These are phyloP conservation scores for Sarcophaga variegata DNA, from an alignment of 2,888 invertebrate species.

Conservation along the genomic window DNA sequence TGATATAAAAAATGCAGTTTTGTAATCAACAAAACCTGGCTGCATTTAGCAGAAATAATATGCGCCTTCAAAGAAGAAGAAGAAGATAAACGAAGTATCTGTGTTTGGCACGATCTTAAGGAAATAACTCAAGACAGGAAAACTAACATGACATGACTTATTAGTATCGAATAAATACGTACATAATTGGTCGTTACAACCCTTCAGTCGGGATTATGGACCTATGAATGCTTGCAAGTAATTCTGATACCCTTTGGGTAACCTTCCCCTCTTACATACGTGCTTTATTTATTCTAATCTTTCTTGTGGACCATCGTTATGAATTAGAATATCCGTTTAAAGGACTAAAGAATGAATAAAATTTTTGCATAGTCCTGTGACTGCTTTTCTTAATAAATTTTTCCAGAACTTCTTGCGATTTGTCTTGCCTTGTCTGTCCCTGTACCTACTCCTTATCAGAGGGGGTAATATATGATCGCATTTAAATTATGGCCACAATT, in stretches of 20 bases:
- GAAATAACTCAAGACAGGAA: too few species aligned
- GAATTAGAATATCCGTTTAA: conserved; percentile 20
- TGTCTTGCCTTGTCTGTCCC: not conserved
- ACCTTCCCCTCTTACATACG: not conserved
- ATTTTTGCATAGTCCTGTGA: not conserved
- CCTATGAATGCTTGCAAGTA: too few species aligned
- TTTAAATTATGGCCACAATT: conserved; percentile 23
- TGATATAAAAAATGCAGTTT: too few species aligned
- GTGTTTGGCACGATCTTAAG: too few species aligned
- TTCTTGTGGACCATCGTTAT: not conserved
- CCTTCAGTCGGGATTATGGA: too few species aligned
- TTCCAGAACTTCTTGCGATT: not conserved
- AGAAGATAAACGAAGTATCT: too few species aligned
- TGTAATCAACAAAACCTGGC: too few species aligned
- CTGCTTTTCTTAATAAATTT: not conserved
- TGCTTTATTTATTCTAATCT: conserved; percentile 2
- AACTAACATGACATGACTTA: too few species aligned
- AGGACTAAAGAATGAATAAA: not conserved
- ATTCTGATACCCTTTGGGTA: not conserved
- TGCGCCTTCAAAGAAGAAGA: too few species aligned
- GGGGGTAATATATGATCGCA: conserved; percentile 1
- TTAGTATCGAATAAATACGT: too few species aligned
- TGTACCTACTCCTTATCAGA: not conserved
- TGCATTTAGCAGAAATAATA: too few species aligned
- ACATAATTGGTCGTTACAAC: too few species aligned